Conservation (phyloP, 2,113 vertebrate genomes). For the Ochotona princeps region DNA sequence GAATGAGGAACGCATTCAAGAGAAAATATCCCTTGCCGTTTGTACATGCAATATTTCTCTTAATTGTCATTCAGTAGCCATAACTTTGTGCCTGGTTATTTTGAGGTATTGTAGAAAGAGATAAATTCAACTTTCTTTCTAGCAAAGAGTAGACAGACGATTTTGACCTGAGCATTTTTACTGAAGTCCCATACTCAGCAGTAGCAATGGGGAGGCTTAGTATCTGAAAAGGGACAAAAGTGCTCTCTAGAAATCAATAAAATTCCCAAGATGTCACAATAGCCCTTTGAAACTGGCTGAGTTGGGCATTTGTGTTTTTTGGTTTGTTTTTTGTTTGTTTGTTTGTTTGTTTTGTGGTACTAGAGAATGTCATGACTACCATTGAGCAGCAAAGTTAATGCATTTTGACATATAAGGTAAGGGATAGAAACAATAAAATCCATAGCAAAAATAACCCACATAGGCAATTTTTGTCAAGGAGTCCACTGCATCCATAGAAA, state of each 20-base stretch:
- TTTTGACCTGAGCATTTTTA: neutral
- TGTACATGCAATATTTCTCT: neutral
- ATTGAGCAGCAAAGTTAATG: neutral
- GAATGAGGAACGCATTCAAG: neutral
- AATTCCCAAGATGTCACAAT: neutral
- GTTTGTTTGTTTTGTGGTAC: neutral
- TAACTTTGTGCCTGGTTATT: neutral
- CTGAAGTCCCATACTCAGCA: neutral
- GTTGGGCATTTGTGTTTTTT: neutral
- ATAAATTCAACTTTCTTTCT: neutral
- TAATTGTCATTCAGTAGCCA: neutral
- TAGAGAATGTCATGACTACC: accelerated
- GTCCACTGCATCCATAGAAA: neutral
- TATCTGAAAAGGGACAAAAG: neutral
- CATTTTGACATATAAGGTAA: neutral
- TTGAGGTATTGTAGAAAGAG: neutral
- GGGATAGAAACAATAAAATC: neutral
- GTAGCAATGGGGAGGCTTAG: neutral
- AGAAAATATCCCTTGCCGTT: neutral
- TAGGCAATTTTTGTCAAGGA: neutral
- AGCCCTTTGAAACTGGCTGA: neutral
- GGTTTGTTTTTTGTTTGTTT: neutral
- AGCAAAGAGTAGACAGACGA: neutral
- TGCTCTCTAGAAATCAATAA: neutral
- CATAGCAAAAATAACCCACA: neutral